Conservation (phyloP, 1,140 invertebrate species). For the Anagrus nilaparvatae region DNA sequence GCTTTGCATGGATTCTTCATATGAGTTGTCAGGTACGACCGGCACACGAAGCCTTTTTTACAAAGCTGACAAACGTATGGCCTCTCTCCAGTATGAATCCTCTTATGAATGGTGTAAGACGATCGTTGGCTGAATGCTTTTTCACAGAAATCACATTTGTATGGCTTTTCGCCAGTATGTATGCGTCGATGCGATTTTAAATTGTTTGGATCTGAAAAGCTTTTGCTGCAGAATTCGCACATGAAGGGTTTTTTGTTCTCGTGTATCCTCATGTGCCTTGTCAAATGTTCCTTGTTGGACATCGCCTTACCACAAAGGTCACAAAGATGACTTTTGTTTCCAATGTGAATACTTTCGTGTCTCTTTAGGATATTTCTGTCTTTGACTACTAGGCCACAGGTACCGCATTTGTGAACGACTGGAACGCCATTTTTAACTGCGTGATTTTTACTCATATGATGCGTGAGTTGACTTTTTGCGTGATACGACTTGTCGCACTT, state of each 20-base stretch:
- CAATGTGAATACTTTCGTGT: slow-evolving; percentile 50
- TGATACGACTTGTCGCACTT: too few relatives aligned
- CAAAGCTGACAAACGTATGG: slow-evolving; percentile 46
- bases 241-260: slow-evolving; percentile 49
- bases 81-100: slow-evolving; percentile 45
- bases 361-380: slow-evolving; percentile 44
- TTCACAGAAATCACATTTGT: slow-evolving; percentile 51
- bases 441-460: too few relatives aligned
- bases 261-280: slow-evolving; percentile 58
- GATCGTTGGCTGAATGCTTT: slow-evolving; percentile 44
- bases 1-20: too few relatives aligned
- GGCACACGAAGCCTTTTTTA: slow-evolving; percentile 26
- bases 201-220: slow-evolving; percentile 58
- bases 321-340: too few relatives aligned
- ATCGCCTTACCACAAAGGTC: too few relatives aligned
- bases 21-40: too few relatives aligned
- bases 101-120: slow-evolving; percentile 39
- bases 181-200: slow-evolving; percentile 61
- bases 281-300: slow-evolving; percentile 56
- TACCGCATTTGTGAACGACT: slow-evolving; percentile 38
- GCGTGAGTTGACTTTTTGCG: slow-evolving; percentile 28
- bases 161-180: slow-evolving; percentile 64
- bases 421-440: slow-evolving; percentile 29
- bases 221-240: slow-evolving; percentile 71
- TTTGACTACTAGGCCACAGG: slow-evolving; percentile 38